These are phyloP conservation scores for Conomelus anceps DNA, from an alignment of 2,888 invertebrate genomes.

Conservation along the genomic window DNA sequence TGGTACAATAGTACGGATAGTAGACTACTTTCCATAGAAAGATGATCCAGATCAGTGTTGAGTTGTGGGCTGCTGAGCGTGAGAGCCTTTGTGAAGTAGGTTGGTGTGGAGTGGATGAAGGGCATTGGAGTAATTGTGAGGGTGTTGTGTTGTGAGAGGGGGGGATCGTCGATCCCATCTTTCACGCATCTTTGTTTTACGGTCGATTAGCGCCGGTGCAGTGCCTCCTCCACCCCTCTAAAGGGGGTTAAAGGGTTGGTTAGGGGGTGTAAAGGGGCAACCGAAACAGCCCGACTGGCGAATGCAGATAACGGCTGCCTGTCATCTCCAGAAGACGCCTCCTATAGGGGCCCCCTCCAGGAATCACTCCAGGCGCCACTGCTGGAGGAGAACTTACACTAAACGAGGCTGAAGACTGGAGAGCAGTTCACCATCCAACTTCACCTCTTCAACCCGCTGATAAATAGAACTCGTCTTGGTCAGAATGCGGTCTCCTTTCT, in stretches of 20 bases:
- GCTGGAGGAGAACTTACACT: not conserved
- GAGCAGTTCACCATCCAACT: not conserved
- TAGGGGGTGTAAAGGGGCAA: not conserved
- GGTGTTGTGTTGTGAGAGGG: too few species aligned
- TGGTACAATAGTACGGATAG: too few species aligned
- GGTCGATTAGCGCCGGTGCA: constrained; percentile 6
- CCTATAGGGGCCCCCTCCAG: not conserved
- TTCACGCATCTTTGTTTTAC: constrained; percentile 11
- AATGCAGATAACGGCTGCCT: not conserved
- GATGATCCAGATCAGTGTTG: not conserved
- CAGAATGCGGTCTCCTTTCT: not conserved
- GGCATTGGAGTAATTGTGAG: too few species aligned
- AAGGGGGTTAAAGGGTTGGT: not conserved
- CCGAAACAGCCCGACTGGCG: not conserved
- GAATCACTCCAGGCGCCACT: not conserved
- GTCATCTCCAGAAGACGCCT: not conserved
- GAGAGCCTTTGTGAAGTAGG: not conserved
- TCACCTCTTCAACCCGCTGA: not conserved
- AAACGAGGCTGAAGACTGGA: not conserved
- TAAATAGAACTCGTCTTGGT: not conserved
- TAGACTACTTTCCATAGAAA: not conserved
- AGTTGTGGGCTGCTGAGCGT: not conserved
- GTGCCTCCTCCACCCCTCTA: too few species aligned
- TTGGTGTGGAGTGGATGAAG: not conserved
- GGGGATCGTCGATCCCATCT: not conserved